These are phyloP conservation scores for Macrostomum cliftonense DNA, from an alignment of 2,888 invertebrate genomes.

Conservation along the genomic window DNA sequence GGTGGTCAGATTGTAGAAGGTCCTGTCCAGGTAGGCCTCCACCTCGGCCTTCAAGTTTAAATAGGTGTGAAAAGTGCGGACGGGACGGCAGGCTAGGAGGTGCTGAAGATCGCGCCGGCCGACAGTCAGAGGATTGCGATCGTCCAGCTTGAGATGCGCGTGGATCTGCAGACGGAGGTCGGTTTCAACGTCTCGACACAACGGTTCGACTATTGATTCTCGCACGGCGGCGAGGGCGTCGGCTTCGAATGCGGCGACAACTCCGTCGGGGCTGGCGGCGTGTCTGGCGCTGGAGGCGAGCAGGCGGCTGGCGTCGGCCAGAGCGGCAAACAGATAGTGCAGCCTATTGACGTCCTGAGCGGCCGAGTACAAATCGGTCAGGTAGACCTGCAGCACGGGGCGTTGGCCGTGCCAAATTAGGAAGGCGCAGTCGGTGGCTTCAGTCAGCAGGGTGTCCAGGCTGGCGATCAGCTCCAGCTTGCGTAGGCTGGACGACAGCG, in stretches of 20 bases:
- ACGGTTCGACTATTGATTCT: conserved; percentile 42
- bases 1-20: conserved; percentile 89
- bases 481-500: background rate
- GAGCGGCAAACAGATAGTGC: conserved; percentile 42
- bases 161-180: conserved; percentile 77
- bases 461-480: background rate
- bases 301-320: conserved; percentile 39
- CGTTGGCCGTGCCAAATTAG: conserved; percentile 54
- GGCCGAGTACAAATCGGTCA: conserved; percentile 51
- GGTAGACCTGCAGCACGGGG: conserved; percentile 54
- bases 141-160: conserved; percentile 56
- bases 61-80: background rate
- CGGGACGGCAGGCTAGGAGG: background rate
- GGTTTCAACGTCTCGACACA: conserved; percentile 72
- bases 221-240: conserved; percentile 25
- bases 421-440: conserved; percentile 54
- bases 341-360: conserved; percentile 50
- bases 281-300: conserved; percentile 26
- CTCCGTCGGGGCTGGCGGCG: conserved; percentile 20
- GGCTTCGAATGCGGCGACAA: conserved; percentile 27
- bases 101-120: conserved; percentile 45
- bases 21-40: conserved; percentile 74
- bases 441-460: conserved; percentile 35
- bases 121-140: conserved; percentile 50
- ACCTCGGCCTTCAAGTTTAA: conserved; percentile 41